A percentile compares a stretch with the other conserved stretches of the same genome.
Conservation (phyloP, 2,113 vertebrate species). For the Micromys minutus region DNA sequence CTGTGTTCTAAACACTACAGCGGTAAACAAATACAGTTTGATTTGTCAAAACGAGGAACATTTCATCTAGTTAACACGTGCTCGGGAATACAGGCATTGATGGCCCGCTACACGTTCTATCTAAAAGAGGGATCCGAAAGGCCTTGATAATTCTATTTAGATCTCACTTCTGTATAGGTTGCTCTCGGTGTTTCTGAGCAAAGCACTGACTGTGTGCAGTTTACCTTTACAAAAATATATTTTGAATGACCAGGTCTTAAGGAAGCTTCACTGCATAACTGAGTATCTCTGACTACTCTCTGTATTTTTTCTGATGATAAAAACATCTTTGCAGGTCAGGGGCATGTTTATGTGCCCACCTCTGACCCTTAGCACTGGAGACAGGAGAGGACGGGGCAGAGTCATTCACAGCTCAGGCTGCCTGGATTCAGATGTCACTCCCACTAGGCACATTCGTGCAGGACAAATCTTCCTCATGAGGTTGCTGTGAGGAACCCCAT, state of each 20-base stretch:
- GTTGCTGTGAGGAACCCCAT: conserved; percentile 30
- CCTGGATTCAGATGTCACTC: background rate
- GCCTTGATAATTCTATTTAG: background rate
- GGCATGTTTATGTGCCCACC: background rate
- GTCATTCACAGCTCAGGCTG: conserved; percentile 37
- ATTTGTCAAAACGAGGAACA: background rate
- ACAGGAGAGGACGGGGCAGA: background rate
- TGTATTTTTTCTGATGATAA: too few relatives aligned
- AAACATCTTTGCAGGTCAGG: conserved; percentile 7
- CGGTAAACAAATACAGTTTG: background rate
- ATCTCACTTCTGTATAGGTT: background rate
- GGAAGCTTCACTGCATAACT: background rate
- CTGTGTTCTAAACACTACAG: background rate
- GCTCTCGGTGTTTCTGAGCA: background rate
- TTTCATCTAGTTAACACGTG: background rate
- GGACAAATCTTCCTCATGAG: background rate
- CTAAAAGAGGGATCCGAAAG: background rate
- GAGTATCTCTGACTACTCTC: conserved; percentile 17
- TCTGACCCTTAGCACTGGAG: background rate
- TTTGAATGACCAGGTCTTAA: conserved; percentile 1
- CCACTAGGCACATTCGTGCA: background rate
- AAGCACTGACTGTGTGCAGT: background rate
- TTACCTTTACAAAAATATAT: conserved; percentile 31
- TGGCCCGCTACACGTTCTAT: background rate
- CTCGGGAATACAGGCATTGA: background rate